Percentiles rank a stretch among this genome's conserved stretches.
These are phyloP conservation scores for Oryzias celebensis DNA, from an alignment of 2,113 vertebrate genomes.

Conservation along the genomic window DNA sequence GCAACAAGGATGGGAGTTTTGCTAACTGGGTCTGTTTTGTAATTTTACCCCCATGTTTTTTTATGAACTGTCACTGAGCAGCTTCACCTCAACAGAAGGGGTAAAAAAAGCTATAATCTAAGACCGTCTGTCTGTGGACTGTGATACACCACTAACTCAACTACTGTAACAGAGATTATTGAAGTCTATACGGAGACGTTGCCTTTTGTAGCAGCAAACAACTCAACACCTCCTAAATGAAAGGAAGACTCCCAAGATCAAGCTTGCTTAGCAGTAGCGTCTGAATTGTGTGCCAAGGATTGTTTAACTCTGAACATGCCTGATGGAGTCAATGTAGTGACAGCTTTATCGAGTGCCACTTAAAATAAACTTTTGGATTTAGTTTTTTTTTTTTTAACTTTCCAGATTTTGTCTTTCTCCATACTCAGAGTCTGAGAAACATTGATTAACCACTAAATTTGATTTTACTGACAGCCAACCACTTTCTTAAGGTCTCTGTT, in stretches of 20 bases:
- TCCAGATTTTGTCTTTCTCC: slow-evolving; percentile 18
- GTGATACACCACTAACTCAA: slow-evolving; percentile 16
- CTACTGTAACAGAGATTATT: slow-evolving; percentile 31
- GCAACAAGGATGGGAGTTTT: slow-evolving; percentile 3
- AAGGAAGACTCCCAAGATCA: slow-evolving; percentile 13
- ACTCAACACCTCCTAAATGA: slow-evolving; percentile 35
- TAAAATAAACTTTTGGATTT: slow-evolving; percentile 31
- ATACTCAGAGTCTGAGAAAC: slow-evolving; percentile 20
- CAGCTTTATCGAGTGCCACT: slow-evolving; percentile 35
- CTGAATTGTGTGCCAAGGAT: slow-evolving; percentile 53
- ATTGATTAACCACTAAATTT: slow-evolving; percentile 61
- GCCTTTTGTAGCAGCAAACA: slow-evolving; percentile 47
- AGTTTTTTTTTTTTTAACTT: not conserved
- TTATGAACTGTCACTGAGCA: slow-evolving; percentile 31
- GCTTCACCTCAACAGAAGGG: slow-evolving; percentile 37
- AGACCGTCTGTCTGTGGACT: slow-evolving; percentile 37
- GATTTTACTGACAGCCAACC: slow-evolving; percentile 52
- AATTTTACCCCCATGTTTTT: slow-evolving; percentile 8
- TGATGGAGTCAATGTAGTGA: slow-evolving; percentile 12
- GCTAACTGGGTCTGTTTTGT: not conserved
- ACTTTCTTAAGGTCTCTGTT: slow-evolving; percentile 27
- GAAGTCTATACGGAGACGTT: slow-evolving; percentile 16
- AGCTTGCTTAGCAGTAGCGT: slow-evolving; percentile 25
- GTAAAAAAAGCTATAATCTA: slow-evolving; percentile 33
- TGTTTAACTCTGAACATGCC: slow-evolving; percentile 11